Evolutionary conservation across 2,797 vertebrate species (phyloP).

Genomic region (Tangara arthus): DNA sequence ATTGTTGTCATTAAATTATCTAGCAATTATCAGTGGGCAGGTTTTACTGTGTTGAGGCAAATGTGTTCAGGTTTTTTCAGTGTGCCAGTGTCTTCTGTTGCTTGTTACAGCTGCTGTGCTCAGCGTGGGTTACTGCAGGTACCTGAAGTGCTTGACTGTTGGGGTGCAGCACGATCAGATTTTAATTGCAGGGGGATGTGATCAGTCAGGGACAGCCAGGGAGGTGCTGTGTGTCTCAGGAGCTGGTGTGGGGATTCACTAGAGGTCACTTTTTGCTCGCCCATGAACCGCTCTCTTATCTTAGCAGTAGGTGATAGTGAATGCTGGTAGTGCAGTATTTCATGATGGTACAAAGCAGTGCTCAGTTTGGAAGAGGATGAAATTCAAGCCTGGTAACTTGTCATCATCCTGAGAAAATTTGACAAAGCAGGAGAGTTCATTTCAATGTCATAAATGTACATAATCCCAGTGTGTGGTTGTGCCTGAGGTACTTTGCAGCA

Average conservation of each 20-base stretch:
- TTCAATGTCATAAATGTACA: background rate
- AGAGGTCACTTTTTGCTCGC: slow-evolving; percentile 2
- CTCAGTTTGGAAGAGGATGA: background rate
- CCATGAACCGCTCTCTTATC: background rate
- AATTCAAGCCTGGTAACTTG: background rate
- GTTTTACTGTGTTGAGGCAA: background rate
- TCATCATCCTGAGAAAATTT: background rate
- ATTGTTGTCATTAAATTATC: background rate
- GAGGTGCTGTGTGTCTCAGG: background rate
- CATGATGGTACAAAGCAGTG: background rate
- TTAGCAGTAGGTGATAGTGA: background rate
- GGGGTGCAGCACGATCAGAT: background rate
- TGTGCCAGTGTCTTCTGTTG: background rate
- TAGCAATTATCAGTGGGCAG: background rate
- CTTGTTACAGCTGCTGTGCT: background rate
- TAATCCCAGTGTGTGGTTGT: background rate
- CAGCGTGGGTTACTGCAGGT: background rate
- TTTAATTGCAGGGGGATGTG: background rate
- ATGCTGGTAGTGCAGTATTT: background rate
- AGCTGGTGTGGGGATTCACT: background rate
- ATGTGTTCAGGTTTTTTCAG: background rate
- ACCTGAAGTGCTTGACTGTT: background rate
- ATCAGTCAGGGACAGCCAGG: background rate
- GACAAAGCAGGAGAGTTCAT: background rate
- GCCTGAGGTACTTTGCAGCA: background rate